A percentile compares a stretch with the other conserved stretches of the same genome.
Conservation (phyloP, 2,888 invertebrate species). For the Erpobdella octoculata region DNA sequence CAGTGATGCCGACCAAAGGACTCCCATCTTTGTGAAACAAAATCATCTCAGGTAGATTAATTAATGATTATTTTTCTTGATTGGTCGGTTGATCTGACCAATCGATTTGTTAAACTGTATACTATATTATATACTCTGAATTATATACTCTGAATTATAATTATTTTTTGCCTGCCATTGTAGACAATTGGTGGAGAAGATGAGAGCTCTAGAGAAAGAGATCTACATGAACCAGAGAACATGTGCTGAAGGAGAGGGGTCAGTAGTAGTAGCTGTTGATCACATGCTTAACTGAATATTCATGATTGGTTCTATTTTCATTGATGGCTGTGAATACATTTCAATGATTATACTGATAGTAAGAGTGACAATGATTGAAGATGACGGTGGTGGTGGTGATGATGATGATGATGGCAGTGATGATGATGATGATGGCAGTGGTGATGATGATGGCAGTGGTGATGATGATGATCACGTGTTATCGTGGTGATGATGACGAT, state of each 20-base stretch:
- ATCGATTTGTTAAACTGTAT: no score
- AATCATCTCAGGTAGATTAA: constrained; percentile 59
- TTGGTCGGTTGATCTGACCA: no score
- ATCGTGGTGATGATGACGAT: no score
- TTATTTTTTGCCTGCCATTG: constrained; percentile 14
- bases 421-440: neutral
- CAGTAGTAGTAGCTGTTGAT: no score
- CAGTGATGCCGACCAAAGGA: constrained; percentile 79
- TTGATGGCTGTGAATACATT: no score
- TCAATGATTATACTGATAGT: no score
- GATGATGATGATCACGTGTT: neutral
- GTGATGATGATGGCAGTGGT: neutral
- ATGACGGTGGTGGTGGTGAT: neutral
- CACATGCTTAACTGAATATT: no score
- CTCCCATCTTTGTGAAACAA: constrained; percentile 83
- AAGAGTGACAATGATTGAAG: no score
- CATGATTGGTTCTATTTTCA: no score
- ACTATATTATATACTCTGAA: neutral
- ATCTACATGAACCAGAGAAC: constrained; percentile 72
- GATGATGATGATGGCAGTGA: constrained; percentile 7
- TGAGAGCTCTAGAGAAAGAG: constrained; percentile 69
- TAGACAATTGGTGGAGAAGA: constrained; percentile 62
- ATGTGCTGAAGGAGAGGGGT: constrained; percentile 58
- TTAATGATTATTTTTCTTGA: constrained; percentile 3
- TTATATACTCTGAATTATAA: no score